Evolutionary conservation across 2,888 invertebrate genomes (phyloP).

Genomic region (Acleris sparsana): DNA sequence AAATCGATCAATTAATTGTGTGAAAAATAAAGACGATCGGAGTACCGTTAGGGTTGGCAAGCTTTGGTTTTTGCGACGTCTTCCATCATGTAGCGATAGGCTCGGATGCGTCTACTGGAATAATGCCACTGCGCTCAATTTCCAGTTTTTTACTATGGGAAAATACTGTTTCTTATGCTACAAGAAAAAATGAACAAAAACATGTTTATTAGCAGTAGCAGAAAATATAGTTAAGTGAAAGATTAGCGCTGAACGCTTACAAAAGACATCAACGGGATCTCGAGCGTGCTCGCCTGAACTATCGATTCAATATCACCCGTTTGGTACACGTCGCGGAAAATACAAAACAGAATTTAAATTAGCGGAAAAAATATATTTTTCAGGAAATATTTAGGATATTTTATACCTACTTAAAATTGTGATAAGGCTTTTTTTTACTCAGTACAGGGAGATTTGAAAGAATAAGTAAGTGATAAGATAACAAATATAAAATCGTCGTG

Average conservation of each 20-base stretch:
- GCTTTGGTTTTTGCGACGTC: constrained; percentile 34
- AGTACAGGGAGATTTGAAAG: neutral
- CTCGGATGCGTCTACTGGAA: constrained; percentile 68
- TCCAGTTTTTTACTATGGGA: constrained; percentile 66
- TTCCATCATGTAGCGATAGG: constrained; percentile 61
- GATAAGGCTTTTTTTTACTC: neutral
- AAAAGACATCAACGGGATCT: constrained; percentile 50
- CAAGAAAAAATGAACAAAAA: neutral
- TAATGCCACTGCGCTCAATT: constrained; percentile 68
- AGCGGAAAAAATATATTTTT: too few species aligned
- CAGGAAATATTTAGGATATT: too few species aligned
- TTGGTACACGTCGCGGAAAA: neutral
- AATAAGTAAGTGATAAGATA: neutral
- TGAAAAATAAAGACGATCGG: constrained; percentile 25
- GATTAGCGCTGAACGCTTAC: constrained; percentile 19
- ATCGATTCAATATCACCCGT: constrained; percentile 2
- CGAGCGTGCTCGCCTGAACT: constrained; percentile 18
- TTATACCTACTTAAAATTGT: too few species aligned
- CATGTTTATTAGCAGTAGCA: neutral
- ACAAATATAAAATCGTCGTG: neutral
- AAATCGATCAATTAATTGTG: constrained; percentile 17
- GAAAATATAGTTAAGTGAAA: neutral
- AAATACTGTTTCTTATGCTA: constrained; percentile 2
- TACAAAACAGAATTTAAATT: too few species aligned
- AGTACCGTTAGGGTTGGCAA: constrained; percentile 37